A percentile compares a stretch with the other conserved stretches of the same genome.
phyloP scores from a whole-genome alignment of 2,113 vertebrate species.

The Zosterops borbonicus region DNA sequence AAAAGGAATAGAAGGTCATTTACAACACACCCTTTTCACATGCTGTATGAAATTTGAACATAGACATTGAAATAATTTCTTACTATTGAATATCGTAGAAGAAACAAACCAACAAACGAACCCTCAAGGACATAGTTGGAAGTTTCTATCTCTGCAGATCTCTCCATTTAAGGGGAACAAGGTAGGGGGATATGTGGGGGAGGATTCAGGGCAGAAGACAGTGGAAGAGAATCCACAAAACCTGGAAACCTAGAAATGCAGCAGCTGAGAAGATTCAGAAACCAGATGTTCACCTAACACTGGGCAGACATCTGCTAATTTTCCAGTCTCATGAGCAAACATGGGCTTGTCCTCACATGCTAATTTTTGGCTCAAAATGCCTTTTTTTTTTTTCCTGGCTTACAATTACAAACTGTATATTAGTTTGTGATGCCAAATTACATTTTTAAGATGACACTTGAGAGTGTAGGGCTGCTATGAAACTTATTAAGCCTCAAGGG shows the following conservation, averaged over 20 bases:
- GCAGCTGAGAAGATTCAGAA: neutral
- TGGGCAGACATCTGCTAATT: slow-evolving; percentile 21
- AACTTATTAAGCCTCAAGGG: neutral
- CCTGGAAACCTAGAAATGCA: neutral
- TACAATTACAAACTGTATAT: neutral
- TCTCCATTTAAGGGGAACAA: neutral
- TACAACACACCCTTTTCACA: neutral
- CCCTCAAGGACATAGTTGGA: neutral
- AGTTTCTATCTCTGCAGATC: neutral
- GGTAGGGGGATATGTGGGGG: neutral
- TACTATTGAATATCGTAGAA: neutral
- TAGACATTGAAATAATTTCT: neutral
- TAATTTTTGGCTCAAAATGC: neutral
- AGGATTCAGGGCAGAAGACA: neutral
- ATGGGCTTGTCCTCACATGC: neutral
- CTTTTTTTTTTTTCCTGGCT: neutral
- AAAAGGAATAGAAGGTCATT: neutral
- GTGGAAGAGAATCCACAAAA: neutral
- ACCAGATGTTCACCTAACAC: neutral
- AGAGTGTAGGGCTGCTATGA: neutral
- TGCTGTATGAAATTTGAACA: neutral
- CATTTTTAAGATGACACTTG: neutral
- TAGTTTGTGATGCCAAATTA: neutral
- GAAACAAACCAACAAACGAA: neutral
- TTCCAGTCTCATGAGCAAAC: slow-evolving; percentile 15